Evolutionary conservation across 2,113 vertebrate species (phyloP).

Genomic region (Cochlearius cochlearius): DNA sequence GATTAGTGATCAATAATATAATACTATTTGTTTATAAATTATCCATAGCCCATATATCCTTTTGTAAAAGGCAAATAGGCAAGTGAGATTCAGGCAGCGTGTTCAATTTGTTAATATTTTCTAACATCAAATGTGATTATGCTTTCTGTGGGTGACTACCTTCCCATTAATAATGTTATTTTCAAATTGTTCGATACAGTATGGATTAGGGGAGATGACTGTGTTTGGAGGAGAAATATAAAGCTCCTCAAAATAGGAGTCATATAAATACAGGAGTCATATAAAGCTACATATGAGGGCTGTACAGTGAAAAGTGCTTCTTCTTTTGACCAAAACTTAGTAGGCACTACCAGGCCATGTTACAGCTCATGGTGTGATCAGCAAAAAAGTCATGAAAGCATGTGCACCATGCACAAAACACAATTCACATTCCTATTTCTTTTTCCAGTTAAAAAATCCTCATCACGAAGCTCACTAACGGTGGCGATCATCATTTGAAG

Average conservation of each 20-base stretch:
- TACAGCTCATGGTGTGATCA: neutral
- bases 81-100: neutral
- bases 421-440: neutral
- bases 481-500: neutral
- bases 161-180: neutral
- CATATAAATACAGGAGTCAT: neutral
- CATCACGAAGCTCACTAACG: neutral
- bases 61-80: neutral
- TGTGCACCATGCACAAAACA: neutral
- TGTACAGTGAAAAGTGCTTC: neutral
- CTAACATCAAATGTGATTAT: neutral
- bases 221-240: neutral
- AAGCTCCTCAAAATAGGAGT: neutral
- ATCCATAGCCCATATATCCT: neutral
- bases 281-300: neutral
- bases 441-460: neutral
- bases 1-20: slow-evolving; percentile 35
- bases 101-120: neutral
- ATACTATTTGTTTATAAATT: slow-evolving; percentile 36
- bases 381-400: neutral
- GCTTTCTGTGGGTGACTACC: neutral
- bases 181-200: neutral
- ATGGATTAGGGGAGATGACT: neutral
- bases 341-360: neutral
- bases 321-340: neutral